Conservation (phyloP, 1,140 invertebrate species). For the Drosophila sproati region DNA sequence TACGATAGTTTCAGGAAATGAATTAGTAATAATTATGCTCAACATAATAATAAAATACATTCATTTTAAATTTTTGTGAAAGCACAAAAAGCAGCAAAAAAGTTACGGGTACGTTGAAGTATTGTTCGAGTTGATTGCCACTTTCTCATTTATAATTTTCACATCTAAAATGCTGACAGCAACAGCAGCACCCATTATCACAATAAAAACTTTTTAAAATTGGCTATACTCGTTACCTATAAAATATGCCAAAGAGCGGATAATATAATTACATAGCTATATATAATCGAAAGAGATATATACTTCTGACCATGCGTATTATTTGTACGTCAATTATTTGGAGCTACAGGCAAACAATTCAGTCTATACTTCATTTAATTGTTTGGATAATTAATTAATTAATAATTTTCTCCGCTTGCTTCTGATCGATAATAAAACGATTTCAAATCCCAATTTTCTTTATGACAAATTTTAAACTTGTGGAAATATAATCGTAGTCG, state of each 20-base stretch:
- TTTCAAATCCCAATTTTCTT: no score
- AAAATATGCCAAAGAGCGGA: neutral
- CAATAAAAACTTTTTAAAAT: constrained; percentile 28
- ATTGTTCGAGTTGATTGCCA: neutral
- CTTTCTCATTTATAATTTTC: constrained; percentile 27
- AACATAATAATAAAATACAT: constrained; percentile 53
- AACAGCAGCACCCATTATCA: constrained; percentile 22
- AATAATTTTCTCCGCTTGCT: no score
- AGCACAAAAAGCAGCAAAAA: constrained; percentile 10
- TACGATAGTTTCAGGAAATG: constrained; percentile 1
- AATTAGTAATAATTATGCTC: constrained; percentile 19
- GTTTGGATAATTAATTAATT: no score
- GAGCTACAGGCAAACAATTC: no score
- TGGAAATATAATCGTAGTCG: no score
- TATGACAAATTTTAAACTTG: no score
- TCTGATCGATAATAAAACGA: no score
- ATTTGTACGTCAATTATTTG: no score
- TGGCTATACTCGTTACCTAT: neutral
- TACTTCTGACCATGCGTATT: no score
- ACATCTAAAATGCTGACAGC: neutral
- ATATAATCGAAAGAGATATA: no score
- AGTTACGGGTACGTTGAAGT: constrained; percentile 6
- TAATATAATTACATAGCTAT: no score
- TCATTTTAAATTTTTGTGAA: constrained; percentile 46
- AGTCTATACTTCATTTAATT: no score